These are phyloP conservation scores for Darevskia nairensis DNA, from an alignment of 2,797 vertebrate species.

Conservation along the genomic window DNA sequence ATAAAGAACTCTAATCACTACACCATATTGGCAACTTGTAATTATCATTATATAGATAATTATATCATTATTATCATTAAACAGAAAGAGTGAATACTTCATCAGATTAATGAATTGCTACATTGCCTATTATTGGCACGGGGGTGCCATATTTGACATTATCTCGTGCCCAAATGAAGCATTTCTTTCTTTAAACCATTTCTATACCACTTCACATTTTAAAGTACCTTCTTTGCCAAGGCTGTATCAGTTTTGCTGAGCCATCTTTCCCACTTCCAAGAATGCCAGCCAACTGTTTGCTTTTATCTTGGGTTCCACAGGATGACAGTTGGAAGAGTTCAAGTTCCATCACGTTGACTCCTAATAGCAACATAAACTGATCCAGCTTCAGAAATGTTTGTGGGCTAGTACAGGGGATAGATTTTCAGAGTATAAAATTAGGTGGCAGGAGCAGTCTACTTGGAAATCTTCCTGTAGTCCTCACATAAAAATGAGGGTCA, in stretches of 20 bases:
- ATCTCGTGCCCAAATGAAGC: no score
- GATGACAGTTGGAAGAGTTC: slow-evolving; percentile 18
- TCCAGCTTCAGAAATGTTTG: neutral
- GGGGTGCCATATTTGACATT: no score
- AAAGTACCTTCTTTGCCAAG: neutral
- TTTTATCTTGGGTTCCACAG: neutral
- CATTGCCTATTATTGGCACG: no score
- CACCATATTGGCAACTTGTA: no score
- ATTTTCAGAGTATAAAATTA: neutral
- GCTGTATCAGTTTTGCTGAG: neutral
- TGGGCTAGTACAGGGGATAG: neutral
- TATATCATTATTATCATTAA: no score
- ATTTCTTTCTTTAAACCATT: no score
- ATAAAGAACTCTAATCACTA: no score
- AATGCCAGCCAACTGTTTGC: neutral
- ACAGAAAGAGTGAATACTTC: no score
- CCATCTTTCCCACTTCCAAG: neutral
- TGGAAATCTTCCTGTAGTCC: neutral
- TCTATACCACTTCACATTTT: no score
- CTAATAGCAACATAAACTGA: neutral
- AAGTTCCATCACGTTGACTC: neutral
- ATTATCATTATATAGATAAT: no score
- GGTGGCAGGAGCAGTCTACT: neutral
- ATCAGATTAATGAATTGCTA: no score
- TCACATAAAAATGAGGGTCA: neutral